Evolutionary conservation across 2,888 invertebrate species (phyloP).

Genomic region (Amitus sp.): DNA sequence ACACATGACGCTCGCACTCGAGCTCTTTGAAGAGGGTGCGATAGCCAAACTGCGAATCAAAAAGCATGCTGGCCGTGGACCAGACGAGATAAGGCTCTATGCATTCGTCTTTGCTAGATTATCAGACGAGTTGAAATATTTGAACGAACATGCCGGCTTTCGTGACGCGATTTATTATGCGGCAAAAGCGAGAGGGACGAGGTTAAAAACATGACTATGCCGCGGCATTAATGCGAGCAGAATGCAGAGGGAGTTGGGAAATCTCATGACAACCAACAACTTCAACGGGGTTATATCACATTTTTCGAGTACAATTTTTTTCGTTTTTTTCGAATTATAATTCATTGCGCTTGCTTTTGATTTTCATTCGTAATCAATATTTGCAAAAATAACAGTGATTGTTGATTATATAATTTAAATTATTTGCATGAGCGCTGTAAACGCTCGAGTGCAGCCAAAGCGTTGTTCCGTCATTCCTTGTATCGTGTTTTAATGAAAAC

Average conservation of each 20-base stretch:
- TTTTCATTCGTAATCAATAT: too few relatives aligned
- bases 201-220: conserved; percentile 36
- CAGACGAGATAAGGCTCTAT: conserved; percentile 15
- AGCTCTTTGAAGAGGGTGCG: conserved; percentile 20
- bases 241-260: conserved; percentile 7
- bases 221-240: conserved; percentile 40
- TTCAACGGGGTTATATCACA: too few relatives aligned
- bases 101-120: conserved; percentile 27
- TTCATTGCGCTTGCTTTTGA: too few relatives aligned
- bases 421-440: too few relatives aligned
- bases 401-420: too few relatives aligned
- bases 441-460: too few relatives aligned
- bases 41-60: conserved; percentile 38
- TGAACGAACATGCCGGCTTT: conserved; percentile 30
- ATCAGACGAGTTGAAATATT: conserved; percentile 36
- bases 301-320: too few relatives aligned
- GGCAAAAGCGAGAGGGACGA: conserved; percentile 7
- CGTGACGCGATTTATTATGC: conserved; percentile 34
- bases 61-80: conserved; percentile 27
- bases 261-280: background rate
- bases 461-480: too few relatives aligned
- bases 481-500: too few relatives aligned
- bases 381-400: too few relatives aligned
- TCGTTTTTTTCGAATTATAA: too few relatives aligned
- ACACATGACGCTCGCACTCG: conserved; percentile 23